These are phyloP conservation scores for Euphonia xanthogaster DNA, from an alignment of 2,797 vertebrate species.

Conservation along the genomic window DNA sequence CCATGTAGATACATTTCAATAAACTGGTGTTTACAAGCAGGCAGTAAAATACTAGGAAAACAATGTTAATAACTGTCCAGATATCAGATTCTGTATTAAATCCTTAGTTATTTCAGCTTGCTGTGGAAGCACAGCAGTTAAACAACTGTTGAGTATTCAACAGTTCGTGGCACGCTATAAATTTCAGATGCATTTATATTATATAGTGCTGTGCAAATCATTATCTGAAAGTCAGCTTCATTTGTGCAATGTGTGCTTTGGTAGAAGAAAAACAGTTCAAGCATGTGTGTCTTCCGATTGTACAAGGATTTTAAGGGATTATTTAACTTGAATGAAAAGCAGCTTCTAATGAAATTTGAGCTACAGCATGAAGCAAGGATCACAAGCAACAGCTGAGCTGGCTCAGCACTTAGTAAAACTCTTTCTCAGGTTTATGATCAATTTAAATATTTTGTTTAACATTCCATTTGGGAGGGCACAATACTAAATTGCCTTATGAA, in stretches of 20 bases:
- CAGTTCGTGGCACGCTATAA: background rate
- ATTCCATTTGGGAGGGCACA: background rate
- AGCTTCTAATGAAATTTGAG: slow-evolving; percentile 35
- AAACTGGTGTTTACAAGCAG: slow-evolving; percentile 53
- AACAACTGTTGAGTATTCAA: slow-evolving; percentile 33
- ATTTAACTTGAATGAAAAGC: slow-evolving; percentile 37
- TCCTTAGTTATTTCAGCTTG: slow-evolving; percentile 32
- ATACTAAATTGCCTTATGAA: background rate
- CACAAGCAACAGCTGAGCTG: background rate
- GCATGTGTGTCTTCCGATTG: background rate
- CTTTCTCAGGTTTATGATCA: background rate
- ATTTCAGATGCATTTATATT: slow-evolving; percentile 50
- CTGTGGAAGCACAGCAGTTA: slow-evolving; percentile 35
- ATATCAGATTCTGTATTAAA: slow-evolving; percentile 46
- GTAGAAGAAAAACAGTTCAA: slow-evolving; percentile 47
- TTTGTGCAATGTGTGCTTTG: slow-evolving; percentile 11
- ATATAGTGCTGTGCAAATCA: slow-evolving; percentile 35
- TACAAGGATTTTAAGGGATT: background rate
- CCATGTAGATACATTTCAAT: slow-evolving; percentile 30
- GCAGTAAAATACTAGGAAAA: slow-evolving; percentile 43
- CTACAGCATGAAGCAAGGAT: background rate
- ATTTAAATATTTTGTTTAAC: slow-evolving; percentile 1
- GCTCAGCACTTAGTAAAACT: background rate
- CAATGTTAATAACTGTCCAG: slow-evolving; percentile 57
- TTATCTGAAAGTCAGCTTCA: slow-evolving; percentile 43